Evolutionary conservation across 2,888 invertebrate species (phyloP).

Genomic region (Platyscelio sp.): DNA sequence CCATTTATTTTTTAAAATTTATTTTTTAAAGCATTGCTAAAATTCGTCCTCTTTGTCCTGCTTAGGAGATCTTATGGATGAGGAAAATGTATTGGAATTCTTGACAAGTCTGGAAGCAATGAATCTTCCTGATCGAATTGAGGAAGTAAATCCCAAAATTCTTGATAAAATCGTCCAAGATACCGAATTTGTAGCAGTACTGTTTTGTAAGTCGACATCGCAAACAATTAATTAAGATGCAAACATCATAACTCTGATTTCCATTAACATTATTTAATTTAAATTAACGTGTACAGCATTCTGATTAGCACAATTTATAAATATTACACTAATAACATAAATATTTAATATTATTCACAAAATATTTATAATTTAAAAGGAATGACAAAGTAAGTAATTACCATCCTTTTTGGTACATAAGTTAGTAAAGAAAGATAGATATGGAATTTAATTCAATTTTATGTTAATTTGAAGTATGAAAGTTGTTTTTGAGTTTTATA

Average conservation of each 20-base stretch:
- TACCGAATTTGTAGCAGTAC: constrained; percentile 95
- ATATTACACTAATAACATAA: constrained; percentile 37
- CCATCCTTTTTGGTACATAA: no score
- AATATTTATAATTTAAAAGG: no score
- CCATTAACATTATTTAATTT: constrained; percentile 61
- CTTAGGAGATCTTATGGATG: constrained; percentile 98
- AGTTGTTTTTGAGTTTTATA: no score
- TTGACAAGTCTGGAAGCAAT: constrained; percentile 97
- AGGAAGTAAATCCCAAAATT: constrained; percentile 97
- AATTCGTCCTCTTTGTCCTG: no score
- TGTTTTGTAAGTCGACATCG: constrained; percentile 94
- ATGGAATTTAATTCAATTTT: no score
- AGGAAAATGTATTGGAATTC: constrained; percentile 96
- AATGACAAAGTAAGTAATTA: no score
- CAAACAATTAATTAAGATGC: constrained; percentile 33
- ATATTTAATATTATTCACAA: not conserved
- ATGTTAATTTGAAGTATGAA: no score
- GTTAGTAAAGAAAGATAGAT: no score
- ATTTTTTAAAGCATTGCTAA: not conserved
- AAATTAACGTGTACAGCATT: constrained; percentile 53
- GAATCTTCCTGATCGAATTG: constrained; percentile 97
- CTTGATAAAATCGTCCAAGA: constrained; percentile 96
- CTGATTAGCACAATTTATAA: constrained; percentile 7
- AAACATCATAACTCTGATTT: constrained; percentile 64
- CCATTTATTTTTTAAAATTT: not conserved